phyloP scores from a whole-genome alignment of 2,797 vertebrate genomes.

The Crypturellus tataupa region DNA sequence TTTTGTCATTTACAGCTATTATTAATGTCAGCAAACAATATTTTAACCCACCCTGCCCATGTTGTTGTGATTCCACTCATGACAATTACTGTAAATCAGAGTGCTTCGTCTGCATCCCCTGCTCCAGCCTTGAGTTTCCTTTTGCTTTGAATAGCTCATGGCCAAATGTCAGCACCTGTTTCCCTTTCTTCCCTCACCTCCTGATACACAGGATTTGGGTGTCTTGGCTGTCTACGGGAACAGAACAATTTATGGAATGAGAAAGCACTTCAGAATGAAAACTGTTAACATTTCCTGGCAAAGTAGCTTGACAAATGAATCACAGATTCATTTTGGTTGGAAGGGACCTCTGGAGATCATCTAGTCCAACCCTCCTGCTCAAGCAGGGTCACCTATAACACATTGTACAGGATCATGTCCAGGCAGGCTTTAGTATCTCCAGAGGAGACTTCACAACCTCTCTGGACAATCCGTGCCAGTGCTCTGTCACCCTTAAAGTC shows the following conservation, averaged over 20 bases:
- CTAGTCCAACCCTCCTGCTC: no score
- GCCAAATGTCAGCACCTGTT: not conserved
- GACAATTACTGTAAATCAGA: not conserved
- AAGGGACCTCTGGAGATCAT: no score
- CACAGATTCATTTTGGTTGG: no score
- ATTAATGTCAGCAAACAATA: not conserved
- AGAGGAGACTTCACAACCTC: no score
- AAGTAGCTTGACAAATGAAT: constrained; percentile 7
- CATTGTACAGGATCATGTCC: no score
- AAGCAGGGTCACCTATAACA: no score
- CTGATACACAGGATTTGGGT: not conserved
- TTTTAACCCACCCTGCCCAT: not conserved
- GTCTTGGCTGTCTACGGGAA: not conserved
- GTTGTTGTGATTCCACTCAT: not conserved
- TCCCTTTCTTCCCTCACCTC: not conserved
- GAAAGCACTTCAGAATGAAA: constrained; percentile 39
- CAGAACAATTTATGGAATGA: constrained; percentile 34
- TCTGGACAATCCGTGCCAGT: no score
- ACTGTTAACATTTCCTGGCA: constrained; percentile 42
- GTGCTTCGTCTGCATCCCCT: not conserved
- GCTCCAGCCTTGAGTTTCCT: not conserved
- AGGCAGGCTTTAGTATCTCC: no score
- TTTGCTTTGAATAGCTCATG: constrained; percentile 4
- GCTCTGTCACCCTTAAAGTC: no score
- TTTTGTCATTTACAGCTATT: not conserved